Evolutionary conservation across 2,113 vertebrate species (phyloP).

Genomic region (Copsychus sechellarum): DNA sequence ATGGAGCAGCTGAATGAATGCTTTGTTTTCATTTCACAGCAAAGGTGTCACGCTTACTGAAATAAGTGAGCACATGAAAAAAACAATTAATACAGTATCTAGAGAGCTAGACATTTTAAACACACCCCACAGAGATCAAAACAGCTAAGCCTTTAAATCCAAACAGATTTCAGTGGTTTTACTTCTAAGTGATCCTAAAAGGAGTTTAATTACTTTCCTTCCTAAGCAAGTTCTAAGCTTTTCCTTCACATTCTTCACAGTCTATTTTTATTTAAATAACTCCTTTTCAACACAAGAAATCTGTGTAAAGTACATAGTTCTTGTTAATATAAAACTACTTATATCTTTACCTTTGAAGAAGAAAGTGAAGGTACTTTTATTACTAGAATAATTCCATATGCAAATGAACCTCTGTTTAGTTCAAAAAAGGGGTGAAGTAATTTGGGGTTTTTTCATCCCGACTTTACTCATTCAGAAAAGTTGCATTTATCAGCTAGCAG

Average conservation of each 20-base stretch:
- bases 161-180: constrained; percentile 5
- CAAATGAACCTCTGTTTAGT: background rate
- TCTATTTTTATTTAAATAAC: background rate
- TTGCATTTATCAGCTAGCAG: background rate
- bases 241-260: background rate
- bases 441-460: background rate
- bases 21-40: background rate
- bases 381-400: background rate
- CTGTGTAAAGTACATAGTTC: background rate
- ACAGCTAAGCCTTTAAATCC: constrained; percentile 13
- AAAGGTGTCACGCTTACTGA: background rate
- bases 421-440: background rate
- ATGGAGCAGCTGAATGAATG: background rate
- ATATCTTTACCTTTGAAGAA: background rate
- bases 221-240: background rate
- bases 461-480: background rate
- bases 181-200: constrained; percentile 27
- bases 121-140: background rate
- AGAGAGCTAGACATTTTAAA: background rate
- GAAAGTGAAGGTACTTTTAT: background rate
- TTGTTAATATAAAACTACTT: background rate
- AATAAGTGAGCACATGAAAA: background rate
- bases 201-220: constrained; percentile 10
- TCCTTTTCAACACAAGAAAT: background rate
- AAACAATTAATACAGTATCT: background rate